Evolutionary conservation across 2,888 invertebrate species (phyloP), one percentile per base, ranked within the genome.

Genomic region (Stenchaetothrips biformis): DNA sequence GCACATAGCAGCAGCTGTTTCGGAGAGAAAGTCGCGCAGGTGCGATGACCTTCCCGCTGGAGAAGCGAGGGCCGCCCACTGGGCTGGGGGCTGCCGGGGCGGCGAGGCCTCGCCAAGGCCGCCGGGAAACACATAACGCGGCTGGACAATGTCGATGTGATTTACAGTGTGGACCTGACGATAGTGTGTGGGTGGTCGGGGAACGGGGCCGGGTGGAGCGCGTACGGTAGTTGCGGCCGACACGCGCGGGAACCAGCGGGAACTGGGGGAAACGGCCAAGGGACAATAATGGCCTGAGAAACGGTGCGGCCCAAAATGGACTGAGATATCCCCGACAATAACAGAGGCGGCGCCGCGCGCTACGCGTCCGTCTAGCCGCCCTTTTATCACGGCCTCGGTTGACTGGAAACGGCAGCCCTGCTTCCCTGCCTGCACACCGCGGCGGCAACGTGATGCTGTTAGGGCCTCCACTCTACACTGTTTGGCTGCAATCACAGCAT

Each of bases 221-320:
- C 18, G 67, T 8, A 74, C 67, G 67, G 25, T 59, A 59, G 59
- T 59, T 59, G 59, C 16, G 59, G 59, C 18, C 67, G 67, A 37
- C 37, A 37, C 37, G 67, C 11, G 25, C 11, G 67, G 67, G 67
- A n/a, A 74, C 37, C 37, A 37, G 37, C 37, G 37, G 37, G 37
- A 37, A 37, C 37, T 37, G 37, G 37, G 37, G 37, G 4, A 37
- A 37, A 37, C 37, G 37, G 37, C 37, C 37, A 4, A 37, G 37
- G 37, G 37, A 37, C 67, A 74, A 74, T 74, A 74, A 25, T 74
- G 67, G 67, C 25, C 21, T 74, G 67, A 74, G 67, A 74, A 74
- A 74, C 67, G 67, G 67, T 11, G 67, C 67, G 67, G 11, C 7
- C 21, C 67, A 74, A 74, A 74, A 74, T 25, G 67, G 21, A 74